These are phyloP conservation scores for Plecturocebus donacophilus DNA, from an alignment of 2,113 vertebrate species.

Conservation along the genomic window DNA sequence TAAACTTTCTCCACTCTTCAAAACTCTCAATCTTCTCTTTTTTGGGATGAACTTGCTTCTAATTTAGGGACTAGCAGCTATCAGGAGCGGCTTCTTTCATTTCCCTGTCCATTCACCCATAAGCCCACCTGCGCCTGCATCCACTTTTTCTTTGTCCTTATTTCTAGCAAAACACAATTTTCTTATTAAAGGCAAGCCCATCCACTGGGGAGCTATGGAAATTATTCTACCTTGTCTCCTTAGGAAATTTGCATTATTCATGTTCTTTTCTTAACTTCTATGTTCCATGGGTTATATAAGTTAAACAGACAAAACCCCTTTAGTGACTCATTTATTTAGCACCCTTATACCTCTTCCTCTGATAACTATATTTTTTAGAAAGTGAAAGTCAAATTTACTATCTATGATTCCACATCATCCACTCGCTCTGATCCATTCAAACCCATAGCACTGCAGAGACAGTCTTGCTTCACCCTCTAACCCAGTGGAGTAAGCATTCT, in stretches of 20 bases:
- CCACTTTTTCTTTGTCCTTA: neutral
- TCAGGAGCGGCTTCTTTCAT: neutral
- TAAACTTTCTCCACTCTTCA: slow-evolving; percentile 29
- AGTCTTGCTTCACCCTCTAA: neutral
- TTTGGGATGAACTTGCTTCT: slow-evolving; percentile 30
- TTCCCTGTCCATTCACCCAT: neutral
- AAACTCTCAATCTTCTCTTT: slow-evolving; percentile 54
- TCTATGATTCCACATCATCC: neutral
- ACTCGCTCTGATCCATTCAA: neutral
- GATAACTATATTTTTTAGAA: neutral
- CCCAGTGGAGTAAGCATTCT: neutral
- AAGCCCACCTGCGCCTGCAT: neutral
- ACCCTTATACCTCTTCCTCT: neutral
- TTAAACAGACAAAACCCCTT: neutral
- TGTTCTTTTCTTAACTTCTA: neutral
- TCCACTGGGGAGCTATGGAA: neutral
- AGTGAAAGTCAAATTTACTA: neutral
- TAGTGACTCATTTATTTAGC: neutral
- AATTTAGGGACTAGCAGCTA: neutral
- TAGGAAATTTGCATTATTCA: neutral
- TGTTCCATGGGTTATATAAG: neutral
- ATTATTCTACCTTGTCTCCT: neutral
- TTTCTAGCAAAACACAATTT: neutral
- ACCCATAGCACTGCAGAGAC: no score
- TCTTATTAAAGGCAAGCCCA: neutral